phyloP scores from a whole-genome alignment of 2,113 vertebrate genomes.

The Mormyrus iriodes region DNA sequence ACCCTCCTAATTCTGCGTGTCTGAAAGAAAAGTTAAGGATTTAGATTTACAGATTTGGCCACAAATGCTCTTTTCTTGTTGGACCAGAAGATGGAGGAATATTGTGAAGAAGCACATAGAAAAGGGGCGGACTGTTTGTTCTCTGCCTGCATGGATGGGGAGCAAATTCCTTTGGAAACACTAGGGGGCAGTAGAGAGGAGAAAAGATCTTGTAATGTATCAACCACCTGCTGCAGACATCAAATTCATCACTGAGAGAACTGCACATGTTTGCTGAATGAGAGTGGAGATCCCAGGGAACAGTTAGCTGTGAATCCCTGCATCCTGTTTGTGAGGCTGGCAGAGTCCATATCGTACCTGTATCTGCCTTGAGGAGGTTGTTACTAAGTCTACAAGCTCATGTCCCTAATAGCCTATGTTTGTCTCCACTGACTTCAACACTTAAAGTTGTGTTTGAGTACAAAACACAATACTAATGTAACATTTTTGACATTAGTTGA shows the following conservation, averaged over 20 bases:
- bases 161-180: background rate
- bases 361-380: background rate
- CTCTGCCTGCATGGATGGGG: background rate
- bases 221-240: background rate
- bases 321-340: background rate
- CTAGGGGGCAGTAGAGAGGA: constrained; percentile 17
- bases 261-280: constrained; percentile 1
- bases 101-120: background rate
- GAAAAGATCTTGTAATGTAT: background rate
- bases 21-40: background rate
- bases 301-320: background rate
- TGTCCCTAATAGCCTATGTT: background rate
- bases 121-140: background rate
- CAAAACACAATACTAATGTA: background rate
- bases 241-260: background rate
- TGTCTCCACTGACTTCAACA: background rate
- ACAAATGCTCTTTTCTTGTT: background rate
- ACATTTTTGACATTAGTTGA: background rate
- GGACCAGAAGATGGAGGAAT: background rate
- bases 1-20: background rate
- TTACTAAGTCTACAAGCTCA: background rate
- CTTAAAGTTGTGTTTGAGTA: background rate
- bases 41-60: background rate
- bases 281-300: background rate
- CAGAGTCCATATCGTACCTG: background rate